phyloP scores from a whole-genome alignment of 2,888 invertebrate genomes.

The Cryptophagus acutangulus region DNA sequence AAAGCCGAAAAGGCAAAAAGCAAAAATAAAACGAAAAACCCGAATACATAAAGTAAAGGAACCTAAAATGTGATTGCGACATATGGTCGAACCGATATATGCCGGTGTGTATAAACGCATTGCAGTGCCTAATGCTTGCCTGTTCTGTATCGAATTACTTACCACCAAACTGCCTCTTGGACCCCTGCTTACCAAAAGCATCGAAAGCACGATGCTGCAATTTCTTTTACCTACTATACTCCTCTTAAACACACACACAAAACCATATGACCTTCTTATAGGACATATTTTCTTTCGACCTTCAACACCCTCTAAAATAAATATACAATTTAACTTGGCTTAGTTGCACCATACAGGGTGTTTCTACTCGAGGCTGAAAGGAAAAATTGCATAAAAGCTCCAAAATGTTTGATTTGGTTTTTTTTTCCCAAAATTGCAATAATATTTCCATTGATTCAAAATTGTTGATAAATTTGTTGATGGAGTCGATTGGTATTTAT shows the following conservation, averaged over 20 bases:
- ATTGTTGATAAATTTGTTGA: too few species aligned
- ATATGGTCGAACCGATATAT: constrained; percentile 27
- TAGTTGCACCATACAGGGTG: too few species aligned
- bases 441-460: too few species aligned
- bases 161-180: constrained; percentile 6
- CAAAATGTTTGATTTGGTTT: too few species aligned
- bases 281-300: constrained; percentile 17
- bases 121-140: constrained; percentile 22
- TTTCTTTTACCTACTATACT: constrained; percentile 20
- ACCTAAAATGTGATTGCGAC: constrained; percentile 30
- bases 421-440: too few species aligned
- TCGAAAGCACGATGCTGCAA: constrained; percentile 14
- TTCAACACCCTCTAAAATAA: constrained; percentile 19
- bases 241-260: too few species aligned
- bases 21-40: too few species aligned
- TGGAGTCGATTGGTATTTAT: neutral
- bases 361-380: too few species aligned
- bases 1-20: too few species aligned
- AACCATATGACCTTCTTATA: constrained; percentile 18
- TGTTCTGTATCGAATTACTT: constrained; percentile 17
- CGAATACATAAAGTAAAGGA: too few species aligned
- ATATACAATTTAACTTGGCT: too few species aligned
- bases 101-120: constrained; percentile 24
- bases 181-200: constrained; percentile 9
- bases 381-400: too few species aligned